These are phyloP conservation scores for Caerostris extrusa DNA, from an alignment of 1,140 invertebrate species.

Conservation along the genomic window DNA sequence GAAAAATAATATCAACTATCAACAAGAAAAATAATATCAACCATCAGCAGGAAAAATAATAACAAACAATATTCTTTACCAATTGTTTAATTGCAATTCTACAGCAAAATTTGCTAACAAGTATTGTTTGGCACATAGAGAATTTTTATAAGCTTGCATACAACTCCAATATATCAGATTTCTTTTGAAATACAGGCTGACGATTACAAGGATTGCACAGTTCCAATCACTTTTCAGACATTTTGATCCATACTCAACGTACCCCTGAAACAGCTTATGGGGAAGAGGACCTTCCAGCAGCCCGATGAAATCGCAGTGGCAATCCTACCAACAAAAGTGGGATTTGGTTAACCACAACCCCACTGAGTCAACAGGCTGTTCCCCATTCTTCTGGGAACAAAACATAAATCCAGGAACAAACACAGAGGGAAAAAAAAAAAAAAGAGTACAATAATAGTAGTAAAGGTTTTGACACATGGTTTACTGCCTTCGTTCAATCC, in stretches of 20 bases:
- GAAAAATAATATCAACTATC: no score
- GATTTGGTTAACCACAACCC: constrained; percentile 70
- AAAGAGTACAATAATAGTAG: constrained; percentile 2
- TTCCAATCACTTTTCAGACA: neutral
- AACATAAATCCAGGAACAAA: neutral
- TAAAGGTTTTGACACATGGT: constrained; percentile 29
- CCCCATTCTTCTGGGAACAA: neutral
- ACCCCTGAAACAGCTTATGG: neutral
- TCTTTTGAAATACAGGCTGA: neutral
- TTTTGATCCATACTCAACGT: neutral
- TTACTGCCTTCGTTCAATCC: constrained; percentile 64
- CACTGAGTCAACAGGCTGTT: constrained; percentile 65
- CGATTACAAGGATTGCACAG: neutral
- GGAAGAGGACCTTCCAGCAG: neutral
- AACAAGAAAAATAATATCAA: no score
- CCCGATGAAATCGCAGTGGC: neutral
- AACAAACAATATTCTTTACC: no score
- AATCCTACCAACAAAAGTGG: constrained; percentile 58
- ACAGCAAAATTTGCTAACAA: neutral
- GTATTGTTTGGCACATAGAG: neutral
- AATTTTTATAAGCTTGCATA: neutral
- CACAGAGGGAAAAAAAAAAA: neutral
- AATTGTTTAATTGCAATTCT: no score
- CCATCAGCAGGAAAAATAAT: no score
- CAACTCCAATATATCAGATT: neutral